These are phyloP conservation scores for Toxotes jaculatrix DNA, from an alignment of 2,113 vertebrate genomes.

Conservation along the genomic window DNA sequence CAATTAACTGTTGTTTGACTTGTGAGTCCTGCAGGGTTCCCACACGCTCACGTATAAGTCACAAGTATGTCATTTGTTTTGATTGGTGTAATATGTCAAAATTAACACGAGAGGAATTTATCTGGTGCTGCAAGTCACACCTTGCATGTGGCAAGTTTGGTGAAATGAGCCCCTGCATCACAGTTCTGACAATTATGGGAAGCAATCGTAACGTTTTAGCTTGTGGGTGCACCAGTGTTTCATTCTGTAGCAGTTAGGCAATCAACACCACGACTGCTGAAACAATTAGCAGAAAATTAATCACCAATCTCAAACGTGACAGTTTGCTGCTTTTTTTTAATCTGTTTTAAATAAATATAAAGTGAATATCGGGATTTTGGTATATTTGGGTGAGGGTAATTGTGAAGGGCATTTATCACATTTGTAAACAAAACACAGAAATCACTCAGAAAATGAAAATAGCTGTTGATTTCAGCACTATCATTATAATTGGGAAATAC, in stretches of 20 bases:
- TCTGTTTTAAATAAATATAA: background rate
- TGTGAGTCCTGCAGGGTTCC: background rate
- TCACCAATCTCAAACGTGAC: background rate
- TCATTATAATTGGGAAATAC: background rate
- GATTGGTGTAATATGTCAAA: background rate
- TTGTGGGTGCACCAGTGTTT: background rate
- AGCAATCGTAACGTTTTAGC: background rate
- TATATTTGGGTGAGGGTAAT: background rate
- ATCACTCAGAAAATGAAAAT: background rate
- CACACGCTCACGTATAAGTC: no score
- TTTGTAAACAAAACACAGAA: background rate
- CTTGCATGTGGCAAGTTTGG: no score
- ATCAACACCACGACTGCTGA: background rate
- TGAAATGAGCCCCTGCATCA: background rate
- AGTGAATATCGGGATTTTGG: background rate
- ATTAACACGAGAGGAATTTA: background rate
- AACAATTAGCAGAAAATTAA: background rate
- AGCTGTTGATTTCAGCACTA: background rate
- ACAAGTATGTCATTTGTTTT: no score
- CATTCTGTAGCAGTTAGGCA: background rate
- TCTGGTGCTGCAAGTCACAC: no score
- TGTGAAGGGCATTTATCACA: background rate
- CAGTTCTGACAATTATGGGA: background rate
- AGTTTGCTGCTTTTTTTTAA: background rate
- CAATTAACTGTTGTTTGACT: conserved; percentile 11